Base-by-base conservation (phyloP, 2,797 vertebrate species). In the Acridotheres tristis region DNA sequence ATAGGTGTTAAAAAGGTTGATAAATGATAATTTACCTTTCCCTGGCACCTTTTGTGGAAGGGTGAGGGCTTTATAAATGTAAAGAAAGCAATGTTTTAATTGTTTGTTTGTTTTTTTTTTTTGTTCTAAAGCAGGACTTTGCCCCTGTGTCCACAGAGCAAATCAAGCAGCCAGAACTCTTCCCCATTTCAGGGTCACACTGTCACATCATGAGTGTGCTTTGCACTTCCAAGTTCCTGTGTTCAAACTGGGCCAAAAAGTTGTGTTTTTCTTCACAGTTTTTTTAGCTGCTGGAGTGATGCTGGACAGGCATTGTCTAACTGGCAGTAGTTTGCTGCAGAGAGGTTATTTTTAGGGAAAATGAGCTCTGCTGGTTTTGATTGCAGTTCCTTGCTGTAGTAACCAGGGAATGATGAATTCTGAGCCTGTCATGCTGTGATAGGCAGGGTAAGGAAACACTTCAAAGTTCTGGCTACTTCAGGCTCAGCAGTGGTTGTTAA, bases 311-410 rank as follows among this genome's bases (percentile, higher is more conserved):
- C 63, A 6, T 47, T 87, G 67, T 71, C 47, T 81, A 3, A 8
- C n/a, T 53, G 85, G 26, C 38, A 83, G 50, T 8, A 69, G 38
- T 40, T 30, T 87, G 75, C 76, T 82, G 87, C 89, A 86, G 79
- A 51, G 72, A 48, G 42, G 66, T 90, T 89, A 63, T 85, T 94
- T 90, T 87, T 89, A 78, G 84, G 76, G 72, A 57, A 77, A 92
- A 87, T 43, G 48, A 94, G 75, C 65, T 82, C 42, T 87, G 63
- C 50, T 89, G 71, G 1, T 61, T 87, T 47, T 5, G 7, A 6
- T 47, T 77, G 66, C 57, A 51, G 40, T 13, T 88, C 50, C 79
- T 73, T 47, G 55, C 63, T 2, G 6, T 81, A 76, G 61, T 53
- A 73, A 84, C 48, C 21, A 15, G 69, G 62, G 75, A 68, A 27